Conservation (phyloP, 2,888 invertebrate genomes). For the Himalopsyche kuldschensis region DNA sequence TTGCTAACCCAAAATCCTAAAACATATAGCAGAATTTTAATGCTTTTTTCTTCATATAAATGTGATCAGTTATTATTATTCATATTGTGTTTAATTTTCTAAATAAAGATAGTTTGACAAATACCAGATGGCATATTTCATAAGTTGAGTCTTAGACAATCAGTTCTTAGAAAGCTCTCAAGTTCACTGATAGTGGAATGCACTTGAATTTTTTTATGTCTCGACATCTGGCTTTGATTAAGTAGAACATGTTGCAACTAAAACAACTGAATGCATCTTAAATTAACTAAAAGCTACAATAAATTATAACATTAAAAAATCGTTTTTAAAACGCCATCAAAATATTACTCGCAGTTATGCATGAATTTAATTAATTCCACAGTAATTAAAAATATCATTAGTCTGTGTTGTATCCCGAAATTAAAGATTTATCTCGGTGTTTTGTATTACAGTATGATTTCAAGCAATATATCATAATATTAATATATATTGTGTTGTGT, state of each 20-base stretch:
- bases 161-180: conserved; percentile 24
- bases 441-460: too few species aligned
- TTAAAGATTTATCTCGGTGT: too few species aligned
- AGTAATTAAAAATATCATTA: too few species aligned
- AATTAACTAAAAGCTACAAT: not conserved
- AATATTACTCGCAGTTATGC: not conserved
- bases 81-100: too few species aligned
- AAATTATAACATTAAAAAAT: not conserved
- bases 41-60: too few species aligned
- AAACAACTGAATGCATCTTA: not conserved
- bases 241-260: not conserved
- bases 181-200: conserved; percentile 23
- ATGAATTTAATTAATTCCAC: not conserved
- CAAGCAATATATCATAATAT: too few species aligned
- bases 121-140: not conserved
- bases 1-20: too few species aligned
- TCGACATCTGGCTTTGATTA: conserved; percentile 22
- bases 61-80: too few species aligned
- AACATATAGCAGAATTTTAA: too few species aligned
- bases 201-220: conserved; percentile 19
- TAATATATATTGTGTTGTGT: too few species aligned
- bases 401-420: too few species aligned
- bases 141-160: not conserved
- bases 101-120: not conserved
- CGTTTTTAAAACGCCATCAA: not conserved